Percentiles rank a stretch among this genome's conserved stretches.
Evolutionary conservation across 2,113 vertebrate genomes (phyloP).

Genomic region (Pachyramphus minor): DNA sequence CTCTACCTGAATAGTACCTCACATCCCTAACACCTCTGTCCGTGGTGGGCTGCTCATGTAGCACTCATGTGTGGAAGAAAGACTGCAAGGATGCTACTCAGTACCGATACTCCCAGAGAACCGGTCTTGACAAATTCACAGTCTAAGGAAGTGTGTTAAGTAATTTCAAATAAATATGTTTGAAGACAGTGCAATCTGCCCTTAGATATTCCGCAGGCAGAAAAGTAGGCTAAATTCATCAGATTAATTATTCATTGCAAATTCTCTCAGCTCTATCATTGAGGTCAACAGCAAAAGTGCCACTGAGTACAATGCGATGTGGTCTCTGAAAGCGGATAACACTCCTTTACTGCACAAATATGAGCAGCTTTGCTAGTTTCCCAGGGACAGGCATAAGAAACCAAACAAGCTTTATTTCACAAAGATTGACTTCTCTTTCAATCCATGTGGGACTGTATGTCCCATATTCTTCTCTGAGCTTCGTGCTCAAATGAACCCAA

Average conservation of each 20-base stretch:
- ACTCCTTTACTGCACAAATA: neutral
- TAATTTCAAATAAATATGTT: constrained; percentile 50
- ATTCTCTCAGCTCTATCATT: constrained; percentile 45
- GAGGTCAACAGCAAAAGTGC: constrained; percentile 50
- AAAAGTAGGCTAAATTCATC: constrained; percentile 66
- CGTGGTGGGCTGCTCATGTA: neutral
- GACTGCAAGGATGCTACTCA: neutral
- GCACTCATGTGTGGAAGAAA: neutral
- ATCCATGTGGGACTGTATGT: neutral
- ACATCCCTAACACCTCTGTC: neutral
- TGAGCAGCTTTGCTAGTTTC: neutral
- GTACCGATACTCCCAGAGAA: neutral
- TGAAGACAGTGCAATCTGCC: constrained; percentile 35
- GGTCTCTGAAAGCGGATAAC: constrained; percentile 2
- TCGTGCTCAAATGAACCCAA: constrained; percentile 14
- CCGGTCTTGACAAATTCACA: neutral
- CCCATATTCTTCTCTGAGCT: constrained; percentile 27
- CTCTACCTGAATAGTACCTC: neutral
- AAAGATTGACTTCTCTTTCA: neutral
- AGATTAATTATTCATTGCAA: constrained; percentile 66
- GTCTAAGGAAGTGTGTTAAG: constrained; percentile 27
- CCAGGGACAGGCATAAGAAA: constrained; percentile 31
- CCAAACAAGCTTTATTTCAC: constrained; percentile 35
- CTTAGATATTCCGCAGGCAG: constrained; percentile 46
- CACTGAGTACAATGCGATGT: neutral